Conservation (phyloP, 1,140 invertebrate species). For the Leptinotarsa undecemlineata region DNA sequence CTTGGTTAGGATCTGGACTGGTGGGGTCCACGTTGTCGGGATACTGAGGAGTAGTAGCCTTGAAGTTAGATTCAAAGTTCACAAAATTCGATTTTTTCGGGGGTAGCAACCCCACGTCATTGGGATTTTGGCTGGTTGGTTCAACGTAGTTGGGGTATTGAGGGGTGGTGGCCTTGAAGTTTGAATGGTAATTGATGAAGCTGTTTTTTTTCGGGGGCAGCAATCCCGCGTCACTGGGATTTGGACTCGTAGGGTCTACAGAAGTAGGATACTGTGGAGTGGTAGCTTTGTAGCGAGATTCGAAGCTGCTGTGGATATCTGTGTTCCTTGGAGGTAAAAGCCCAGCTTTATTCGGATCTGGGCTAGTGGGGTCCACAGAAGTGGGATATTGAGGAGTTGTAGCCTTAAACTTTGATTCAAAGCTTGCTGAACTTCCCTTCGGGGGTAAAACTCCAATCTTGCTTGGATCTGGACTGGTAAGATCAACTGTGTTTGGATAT, state of each 20-base stretch:
- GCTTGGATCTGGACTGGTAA: conserved; percentile 33
- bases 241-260: conserved; percentile 40
- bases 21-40: conserved; percentile 42
- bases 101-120: conserved; percentile 34
- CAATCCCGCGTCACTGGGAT: conserved; percentile 37
- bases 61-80: conserved; percentile 40
- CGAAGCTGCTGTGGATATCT: background rate
- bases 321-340: conserved; percentile 27
- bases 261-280: conserved; percentile 45
- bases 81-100: conserved; percentile 26
- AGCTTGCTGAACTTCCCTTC: conserved; percentile 22
- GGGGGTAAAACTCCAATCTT: conserved; percentile 43
- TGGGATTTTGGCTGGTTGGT: conserved; percentile 35
- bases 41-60: conserved; percentile 47
- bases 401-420: conserved; percentile 39
- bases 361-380: conserved; percentile 38
- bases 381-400: conserved; percentile 45
- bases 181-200: conserved; percentile 35
- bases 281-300: conserved; percentile 37
- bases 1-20: conserved; percentile 35
- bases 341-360: conserved; percentile 35
- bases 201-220: conserved; percentile 29
- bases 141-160: conserved; percentile 43
- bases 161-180: conserved; percentile 46
- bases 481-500: conserved; percentile 44